Base-by-base conservation (phyloP, 2,797 vertebrate species). In the Odontamblyopus rebecca region DNA sequence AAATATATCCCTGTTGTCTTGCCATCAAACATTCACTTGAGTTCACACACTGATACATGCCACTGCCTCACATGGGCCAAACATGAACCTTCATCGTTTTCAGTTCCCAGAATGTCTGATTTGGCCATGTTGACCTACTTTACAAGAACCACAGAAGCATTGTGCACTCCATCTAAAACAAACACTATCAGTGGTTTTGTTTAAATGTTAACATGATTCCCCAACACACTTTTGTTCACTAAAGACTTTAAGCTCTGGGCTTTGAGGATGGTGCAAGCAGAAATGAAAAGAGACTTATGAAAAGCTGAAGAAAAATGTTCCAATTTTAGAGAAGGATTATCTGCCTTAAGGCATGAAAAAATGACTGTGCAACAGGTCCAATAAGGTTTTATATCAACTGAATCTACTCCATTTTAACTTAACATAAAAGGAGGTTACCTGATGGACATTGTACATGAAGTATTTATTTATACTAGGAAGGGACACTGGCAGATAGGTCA, bases 1-100 rank as follows among this genome's bases (percentile, higher is more conserved):
- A 73, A 72, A 83, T 82, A 78, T 76, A 81, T 88, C 83, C 86
- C 87, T 15, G 18, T 80, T 79, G 83, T 74, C 81, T 82, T 15
- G 12, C 61, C 6, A 83, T 90, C 35, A 91, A 91, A 88, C 79
- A 89, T 86, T 82, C 64, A 91, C 29, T 59, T 75, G 70, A 83
- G 79, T 78, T 87, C 83, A 76, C 84, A 74, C 78, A 74, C 78
- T 79, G 85, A 90, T 82, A 79, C 76, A 76, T n/a, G 72, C 56
- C 64, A 71, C 73, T 1, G 27, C 83, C 78, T 87, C 79, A 82
- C 74, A 63, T 50, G 73, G 76, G 78, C 71, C 69, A 56, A 82
- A 82, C 72, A 64, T 44, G 69, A 6, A 9, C 65, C 73, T 16
- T 51, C 54, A 70, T 57, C 69, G 30, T 79, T 27, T 67, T 29